phyloP scores from a whole-genome alignment of 1,140 invertebrate species.

The Bombus consobrinus region DNA sequence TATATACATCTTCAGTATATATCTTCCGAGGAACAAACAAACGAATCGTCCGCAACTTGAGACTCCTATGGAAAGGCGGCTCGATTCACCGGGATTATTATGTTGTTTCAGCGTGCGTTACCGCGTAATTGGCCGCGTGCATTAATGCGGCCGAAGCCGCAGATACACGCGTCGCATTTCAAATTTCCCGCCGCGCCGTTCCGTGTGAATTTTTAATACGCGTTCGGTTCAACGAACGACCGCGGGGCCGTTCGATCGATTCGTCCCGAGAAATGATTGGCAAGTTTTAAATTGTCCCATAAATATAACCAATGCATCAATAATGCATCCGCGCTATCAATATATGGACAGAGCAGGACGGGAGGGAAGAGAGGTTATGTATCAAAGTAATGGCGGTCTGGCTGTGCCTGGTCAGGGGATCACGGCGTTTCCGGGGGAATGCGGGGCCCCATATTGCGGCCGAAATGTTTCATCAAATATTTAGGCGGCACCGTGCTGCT shows the following conservation, averaged over 20 bases:
- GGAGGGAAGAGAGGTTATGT: constrained; percentile 74
- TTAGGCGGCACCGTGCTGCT: constrained; percentile 78
- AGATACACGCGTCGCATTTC: constrained; percentile 22
- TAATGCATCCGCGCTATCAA: constrained; percentile 78
- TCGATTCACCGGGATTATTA: not conserved
- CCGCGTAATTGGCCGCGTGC: constrained; percentile 23
- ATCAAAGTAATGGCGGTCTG: constrained; percentile 78
- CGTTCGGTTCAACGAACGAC: constrained; percentile 51
- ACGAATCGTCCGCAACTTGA: too few species aligned
- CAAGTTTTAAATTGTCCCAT: constrained; percentile 73
- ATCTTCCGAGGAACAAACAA: too few species aligned
- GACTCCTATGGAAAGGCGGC: not conserved
- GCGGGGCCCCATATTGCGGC: constrained; percentile 79
- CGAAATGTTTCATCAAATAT: constrained; percentile 83
- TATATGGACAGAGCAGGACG: constrained; percentile 68
- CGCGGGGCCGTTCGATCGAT: constrained; percentile 46
- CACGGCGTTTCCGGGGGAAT: constrained; percentile 62
- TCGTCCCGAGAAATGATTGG: constrained; percentile 72
- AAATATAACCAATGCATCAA: constrained; percentile 77
- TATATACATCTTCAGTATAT: too few species aligned
- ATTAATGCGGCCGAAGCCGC: constrained; percentile 13
- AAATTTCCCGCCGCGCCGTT: constrained; percentile 50
- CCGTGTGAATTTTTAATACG: constrained; percentile 54
- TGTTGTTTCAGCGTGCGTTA: constrained; percentile 1
- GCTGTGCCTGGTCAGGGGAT: constrained; percentile 46